Base-by-base conservation (phyloP, 2,113 vertebrate genomes). In the Cromileptes altivelis region DNA sequence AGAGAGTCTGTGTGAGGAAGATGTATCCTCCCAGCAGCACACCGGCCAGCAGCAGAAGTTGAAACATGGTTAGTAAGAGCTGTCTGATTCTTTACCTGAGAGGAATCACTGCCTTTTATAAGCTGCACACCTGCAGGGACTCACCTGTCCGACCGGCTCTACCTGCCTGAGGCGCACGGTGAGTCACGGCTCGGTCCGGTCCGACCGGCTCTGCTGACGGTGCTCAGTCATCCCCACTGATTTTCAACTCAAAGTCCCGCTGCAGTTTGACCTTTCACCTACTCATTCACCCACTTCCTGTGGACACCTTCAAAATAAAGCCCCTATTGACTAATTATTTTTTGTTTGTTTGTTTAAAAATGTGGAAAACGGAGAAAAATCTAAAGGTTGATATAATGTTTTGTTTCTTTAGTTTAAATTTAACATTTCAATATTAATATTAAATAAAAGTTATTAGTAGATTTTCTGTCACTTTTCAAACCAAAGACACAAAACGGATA, bases 1-100 rank as follows among this genome's bases (percentile, higher is more conserved):
- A 95, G 62, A 94, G 50, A 0, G 92, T 94, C 56, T 86, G 80
- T 0, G 78, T 82, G 56, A 95, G 90, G 56, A 89, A 0, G 1
- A 89, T 0, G 61, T 94, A 94, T 9, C 27, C 83, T 2, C 74
- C 84, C 45, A 88, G 42, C 0, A 90, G 2, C 18, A 67, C 53
- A 0, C 0, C n/a, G n/a, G 70, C 33, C 30, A 90, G n/a, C 0
- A 91, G 47, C 37, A 90, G 25, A 60, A 87, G 58, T 0, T 49
- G 73, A 4, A 92, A 17, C 94, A 94, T 94, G 71, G 2, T 68
- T 2, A 2, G 0, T 9, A 14, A 14, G 30, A 7, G 15, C 60
- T 1, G 25, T 37, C n/a, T 13, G 30, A 27, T 52, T 58, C 2
- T 27, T 2, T 14, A 6, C 25, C 47, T 40, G 64, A 4, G 33